phyloP scores from a whole-genome alignment of 2,888 invertebrate genomes.

The Ophioninae sp. region DNA sequence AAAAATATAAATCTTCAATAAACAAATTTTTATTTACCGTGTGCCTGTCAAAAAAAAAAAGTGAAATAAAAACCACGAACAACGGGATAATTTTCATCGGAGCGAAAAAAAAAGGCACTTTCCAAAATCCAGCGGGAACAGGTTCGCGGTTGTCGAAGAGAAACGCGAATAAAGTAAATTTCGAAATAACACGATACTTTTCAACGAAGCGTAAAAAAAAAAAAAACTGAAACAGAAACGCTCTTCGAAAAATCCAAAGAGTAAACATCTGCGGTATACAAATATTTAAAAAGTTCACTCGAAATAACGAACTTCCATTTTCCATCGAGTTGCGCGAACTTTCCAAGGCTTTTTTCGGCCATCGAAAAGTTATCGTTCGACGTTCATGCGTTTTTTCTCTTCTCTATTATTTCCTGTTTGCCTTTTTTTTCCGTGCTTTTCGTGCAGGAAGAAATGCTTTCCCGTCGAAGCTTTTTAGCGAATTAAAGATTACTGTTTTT shows the following conservation, averaged over 20 bases:
- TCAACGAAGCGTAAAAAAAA: not conserved
- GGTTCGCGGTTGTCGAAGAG: too few species aligned
- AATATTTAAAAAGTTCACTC: not conserved
- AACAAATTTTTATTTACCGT: too few species aligned
- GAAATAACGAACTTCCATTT: conserved; percentile 12
- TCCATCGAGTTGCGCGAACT: not conserved
- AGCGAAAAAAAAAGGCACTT: not conserved
- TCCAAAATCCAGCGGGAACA: too few species aligned
- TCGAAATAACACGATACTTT: not conserved
- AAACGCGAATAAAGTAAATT: not conserved
- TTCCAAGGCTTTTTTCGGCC: not conserved
- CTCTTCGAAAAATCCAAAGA: not conserved
- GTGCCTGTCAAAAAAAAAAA: too few species aligned
- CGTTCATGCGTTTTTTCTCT: not conserved
- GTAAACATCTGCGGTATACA: not conserved
- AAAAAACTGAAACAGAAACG: too few species aligned
- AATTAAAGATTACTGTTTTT: conserved; percentile 10
- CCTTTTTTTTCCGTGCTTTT: not conserved
- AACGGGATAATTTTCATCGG: too few species aligned
- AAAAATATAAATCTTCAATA: too few species aligned
- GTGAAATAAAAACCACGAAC: too few species aligned
- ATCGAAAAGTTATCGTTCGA: not conserved
- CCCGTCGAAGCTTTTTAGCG: conserved; percentile 5
- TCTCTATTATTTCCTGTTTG: not conserved
- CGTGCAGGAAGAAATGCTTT: not conserved